A percentile compares a stretch with the other conserved stretches of the same genome.
Evolutionary conservation across 1,140 invertebrate genomes (phyloP).

Genomic region (Drosophila trapezifrons): DNA sequence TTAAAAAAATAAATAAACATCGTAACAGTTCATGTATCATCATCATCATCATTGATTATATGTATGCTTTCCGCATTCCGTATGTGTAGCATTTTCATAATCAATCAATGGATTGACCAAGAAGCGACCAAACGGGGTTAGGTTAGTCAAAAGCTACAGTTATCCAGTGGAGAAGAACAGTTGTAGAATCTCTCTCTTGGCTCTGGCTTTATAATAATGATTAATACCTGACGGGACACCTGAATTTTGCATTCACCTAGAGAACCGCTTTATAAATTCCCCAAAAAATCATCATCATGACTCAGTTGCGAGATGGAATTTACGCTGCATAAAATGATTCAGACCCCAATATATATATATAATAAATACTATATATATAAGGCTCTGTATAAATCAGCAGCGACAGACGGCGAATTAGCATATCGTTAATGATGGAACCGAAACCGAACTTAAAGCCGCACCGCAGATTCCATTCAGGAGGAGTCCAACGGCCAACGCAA

Average conservation of each 20-base stretch:
- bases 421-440: conserved; percentile 38
- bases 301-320: conserved; percentile 26
- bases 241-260: not conserved
- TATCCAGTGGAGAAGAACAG: conserved; percentile 15
- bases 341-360: conserved; percentile 6
- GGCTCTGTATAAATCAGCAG: conserved; percentile 37
- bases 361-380: conserved; percentile 3
- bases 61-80: conserved; percentile 39
- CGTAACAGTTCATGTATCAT: conserved; percentile 57
- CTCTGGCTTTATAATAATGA: too few relatives aligned
- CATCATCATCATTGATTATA: conserved; percentile 49
- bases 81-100: conserved; percentile 62
- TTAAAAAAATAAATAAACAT: conserved; percentile 65
- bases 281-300: conserved; percentile 2
- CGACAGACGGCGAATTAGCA: conserved; percentile 33
- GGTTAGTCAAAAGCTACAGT: conserved; percentile 7
- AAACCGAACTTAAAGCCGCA: not conserved
- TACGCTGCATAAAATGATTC: conserved; percentile 20
- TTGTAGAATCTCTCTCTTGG: conserved; percentile 14
- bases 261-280: not conserved
- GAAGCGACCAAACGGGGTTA: conserved; percentile 16
- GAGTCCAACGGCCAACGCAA: conserved; percentile 7
- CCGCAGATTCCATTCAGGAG: conserved; percentile 13
- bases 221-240: not conserved
- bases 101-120: conserved; percentile 49